Conservation (phyloP, 2,797 vertebrate species). For the Macrochelys suwanniensis region DNA sequence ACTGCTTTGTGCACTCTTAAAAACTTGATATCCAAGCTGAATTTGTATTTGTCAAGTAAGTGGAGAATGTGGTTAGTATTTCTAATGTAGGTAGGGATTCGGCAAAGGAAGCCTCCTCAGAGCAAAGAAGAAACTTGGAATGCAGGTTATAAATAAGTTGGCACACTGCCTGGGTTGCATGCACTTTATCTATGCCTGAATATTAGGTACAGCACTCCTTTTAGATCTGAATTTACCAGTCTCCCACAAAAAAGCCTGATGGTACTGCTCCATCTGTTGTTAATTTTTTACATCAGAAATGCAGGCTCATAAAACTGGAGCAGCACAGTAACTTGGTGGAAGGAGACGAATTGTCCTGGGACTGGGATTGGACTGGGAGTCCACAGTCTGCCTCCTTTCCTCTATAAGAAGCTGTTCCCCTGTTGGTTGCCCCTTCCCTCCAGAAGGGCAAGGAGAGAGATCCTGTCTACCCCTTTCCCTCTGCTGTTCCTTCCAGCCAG, state of each 20-base stretch:
- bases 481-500: background rate
- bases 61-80: constrained; percentile 73
- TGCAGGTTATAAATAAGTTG: constrained; percentile 55
- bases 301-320: background rate
- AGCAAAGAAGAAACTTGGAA: constrained; percentile 65
- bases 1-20: constrained; percentile 23
- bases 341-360: background rate
- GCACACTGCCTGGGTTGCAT: constrained; percentile 34
- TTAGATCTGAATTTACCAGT: constrained; percentile 30
- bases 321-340: background rate
- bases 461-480: background rate
- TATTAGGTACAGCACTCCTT: constrained; percentile 35
- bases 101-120: constrained; percentile 67
- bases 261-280: background rate
- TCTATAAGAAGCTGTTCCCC: background rate
- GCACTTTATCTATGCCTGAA: constrained; percentile 59
- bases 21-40: constrained; percentile 69
- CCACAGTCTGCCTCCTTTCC: background rate
- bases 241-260: background rate
- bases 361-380: background rate
- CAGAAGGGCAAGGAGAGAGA: background rate
- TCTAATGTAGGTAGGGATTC: constrained; percentile 80
- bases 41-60: constrained; percentile 77
- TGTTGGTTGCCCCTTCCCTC: background rate
- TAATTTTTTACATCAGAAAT: constrained; percentile 8